Evolutionary conservation across 2,797 vertebrate species (phyloP), one percentile per base, ranked within the genome.

Genomic region (Diglossa cyanea): DNA sequence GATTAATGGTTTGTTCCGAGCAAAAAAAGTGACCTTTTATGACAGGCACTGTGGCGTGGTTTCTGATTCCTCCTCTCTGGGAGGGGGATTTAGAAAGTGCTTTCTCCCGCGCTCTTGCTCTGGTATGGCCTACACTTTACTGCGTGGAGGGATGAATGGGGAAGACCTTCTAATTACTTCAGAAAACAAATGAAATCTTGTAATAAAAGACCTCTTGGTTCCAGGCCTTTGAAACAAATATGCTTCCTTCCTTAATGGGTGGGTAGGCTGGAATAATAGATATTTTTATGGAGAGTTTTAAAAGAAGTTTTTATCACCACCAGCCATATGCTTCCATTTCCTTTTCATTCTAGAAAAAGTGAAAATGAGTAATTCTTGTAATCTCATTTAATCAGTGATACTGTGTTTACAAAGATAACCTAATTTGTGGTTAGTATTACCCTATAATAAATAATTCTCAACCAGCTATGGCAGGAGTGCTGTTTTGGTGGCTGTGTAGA

Each of bases 1-100:
- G 98, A 97, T 97, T 96, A 97, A 97, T 98, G 95, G 96, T 96
- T 97, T 98, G 97, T 97, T 97, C 96, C 66, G 91, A 95, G 95
- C 31, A 74, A 97, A 95, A 85, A 96, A 93, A 80, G 85, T 97
- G 97, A 97, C 97, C 97, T 98, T 98, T 97, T 96, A 91, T 95
- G 96, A 93, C 94, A 84, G 97, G 88, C 97, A 70, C 92, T 86
- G 94, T 96, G 96, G 95, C 94, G 60, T 95, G 95, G 95, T 94
- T 95, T 97, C 73, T 96, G 94, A 85, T 96, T 94, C 93, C 92
- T 70, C 82, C 78, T 94, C 54, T 65, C 84, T 60, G 78, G 79
- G 44, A 79, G 80, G 86, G 82, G 94, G 88, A 65, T 92, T 96
- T 82, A 60, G 90, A 88, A 94, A 96, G 87, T 75, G 79, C 94